phyloP scores from a whole-genome alignment of 2,888 invertebrate species.

The Patella ulyssiponensis region DNA sequence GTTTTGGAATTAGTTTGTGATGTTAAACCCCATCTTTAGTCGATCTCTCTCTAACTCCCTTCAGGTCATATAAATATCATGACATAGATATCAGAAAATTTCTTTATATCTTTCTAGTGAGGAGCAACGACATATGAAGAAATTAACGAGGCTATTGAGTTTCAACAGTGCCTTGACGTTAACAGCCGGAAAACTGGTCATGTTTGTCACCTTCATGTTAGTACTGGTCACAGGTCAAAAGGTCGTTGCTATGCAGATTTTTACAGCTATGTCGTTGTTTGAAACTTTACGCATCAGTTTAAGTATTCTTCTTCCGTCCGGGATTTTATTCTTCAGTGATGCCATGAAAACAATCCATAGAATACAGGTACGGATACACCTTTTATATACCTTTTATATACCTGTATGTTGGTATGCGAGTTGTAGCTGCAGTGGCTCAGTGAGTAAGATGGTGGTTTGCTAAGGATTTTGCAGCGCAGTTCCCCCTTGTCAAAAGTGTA shows the following conservation, averaged over 20 bases:
- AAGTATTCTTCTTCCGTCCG: conserved; percentile 52
- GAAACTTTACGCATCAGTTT: conserved; percentile 52
- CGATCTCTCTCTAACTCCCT: too few species aligned
- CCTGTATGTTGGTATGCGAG: too few species aligned
- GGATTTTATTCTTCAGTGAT: conserved; percentile 47
- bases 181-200: conserved; percentile 51
- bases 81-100: not conserved
- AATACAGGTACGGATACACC: conserved; percentile 44
- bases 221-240: conserved; percentile 38
- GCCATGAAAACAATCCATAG: conserved; percentile 42
- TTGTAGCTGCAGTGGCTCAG: too few species aligned
- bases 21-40: too few species aligned
- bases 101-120: conserved; percentile 25
- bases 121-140: conserved; percentile 37
- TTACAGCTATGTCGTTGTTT: conserved; percentile 51
- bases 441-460: not conserved
- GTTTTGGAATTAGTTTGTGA: too few species aligned
- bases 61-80: too few species aligned
- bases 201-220: conserved; percentile 50
- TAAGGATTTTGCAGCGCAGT: not conserved
- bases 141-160: conserved; percentile 41
- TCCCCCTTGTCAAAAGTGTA: too few species aligned
- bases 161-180: conserved; percentile 50
- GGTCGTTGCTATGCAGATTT: conserved; percentile 41
- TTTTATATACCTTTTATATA: too few species aligned